phyloP scores from a whole-genome alignment of 2,888 invertebrate species.

The Heliconius ismenius region DNA sequence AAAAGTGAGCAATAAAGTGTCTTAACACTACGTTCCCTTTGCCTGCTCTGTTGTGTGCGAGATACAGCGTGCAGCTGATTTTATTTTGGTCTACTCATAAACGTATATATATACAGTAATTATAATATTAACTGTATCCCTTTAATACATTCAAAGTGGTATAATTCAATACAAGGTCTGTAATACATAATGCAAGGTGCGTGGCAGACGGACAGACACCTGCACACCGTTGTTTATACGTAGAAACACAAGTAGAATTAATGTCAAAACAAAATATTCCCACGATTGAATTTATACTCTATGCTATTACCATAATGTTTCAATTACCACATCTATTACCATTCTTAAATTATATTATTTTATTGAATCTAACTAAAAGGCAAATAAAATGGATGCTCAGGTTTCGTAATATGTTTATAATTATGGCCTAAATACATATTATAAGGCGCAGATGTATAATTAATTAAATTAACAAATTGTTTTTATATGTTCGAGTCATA shows the following conservation, averaged over 20 bases:
- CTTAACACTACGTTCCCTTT: no score
- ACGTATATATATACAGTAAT: constrained; percentile 6
- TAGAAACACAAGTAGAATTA: constrained; percentile 33
- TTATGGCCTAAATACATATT: constrained; percentile 15
- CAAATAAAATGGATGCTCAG: background rate
- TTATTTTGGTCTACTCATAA: background rate
- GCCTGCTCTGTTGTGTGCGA: no score
- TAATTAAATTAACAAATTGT: background rate
- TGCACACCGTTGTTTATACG: constrained; percentile 45
- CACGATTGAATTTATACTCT: constrained; percentile 31
- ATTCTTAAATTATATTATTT: constrained; percentile 1
- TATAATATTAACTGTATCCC: constrained; percentile 20
- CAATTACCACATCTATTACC: constrained; percentile 12
- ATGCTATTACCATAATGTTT: constrained; percentile 17
- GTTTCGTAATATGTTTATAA: constrained; percentile 1
- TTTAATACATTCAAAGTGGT: constrained; percentile 30
- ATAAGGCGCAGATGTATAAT: background rate
- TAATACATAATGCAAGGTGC: constrained; percentile 57
- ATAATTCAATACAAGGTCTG: constrained; percentile 50
- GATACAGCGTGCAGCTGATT: no score
- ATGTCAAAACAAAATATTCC: constrained; percentile 22
- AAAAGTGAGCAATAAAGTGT: no score
- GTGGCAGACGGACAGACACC: constrained; percentile 52
- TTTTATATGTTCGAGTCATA: no score
- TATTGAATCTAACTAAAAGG: constrained; percentile 15